These are phyloP conservation scores for Spialia ferax DNA, from an alignment of 2,888 invertebrate species.

Conservation along the genomic window DNA sequence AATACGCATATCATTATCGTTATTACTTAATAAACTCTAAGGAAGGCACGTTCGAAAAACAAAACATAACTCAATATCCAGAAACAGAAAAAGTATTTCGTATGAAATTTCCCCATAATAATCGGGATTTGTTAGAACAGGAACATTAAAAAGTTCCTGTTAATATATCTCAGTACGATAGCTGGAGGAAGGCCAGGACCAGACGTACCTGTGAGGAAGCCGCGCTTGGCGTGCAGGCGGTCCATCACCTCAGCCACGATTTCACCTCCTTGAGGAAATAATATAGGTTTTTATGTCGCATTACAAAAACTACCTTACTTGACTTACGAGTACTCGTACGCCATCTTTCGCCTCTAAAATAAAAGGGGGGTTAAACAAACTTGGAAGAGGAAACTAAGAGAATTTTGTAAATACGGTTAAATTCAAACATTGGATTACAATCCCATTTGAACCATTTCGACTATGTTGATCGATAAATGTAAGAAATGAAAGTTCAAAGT, in stretches of 20 bases:
- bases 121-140: background rate
- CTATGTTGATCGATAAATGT: too few species aligned
- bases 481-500: too few species aligned
- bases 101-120: background rate
- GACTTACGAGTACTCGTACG: background rate
- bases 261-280: constrained; percentile 49
- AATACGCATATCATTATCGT: too few species aligned
- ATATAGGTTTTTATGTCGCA: constrained; percentile 34
- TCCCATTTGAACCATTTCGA: too few species aligned
- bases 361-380: background rate
- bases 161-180: constrained; percentile 29
- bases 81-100: too few species aligned
- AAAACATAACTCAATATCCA: background rate
- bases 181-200: constrained; percentile 26
- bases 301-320: constrained; percentile 8
- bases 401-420: too few species aligned
- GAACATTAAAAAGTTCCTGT: background rate
- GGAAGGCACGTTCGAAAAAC: too few species aligned
- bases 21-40: too few species aligned
- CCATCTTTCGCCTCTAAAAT: background rate
- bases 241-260: constrained; percentile 45
- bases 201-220: constrained; percentile 51
- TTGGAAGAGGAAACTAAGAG: too few species aligned
- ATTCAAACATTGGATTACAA: too few species aligned
- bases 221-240: constrained; percentile 50